A percentile compares a stretch with the other conserved stretches of the same genome.
phyloP scores from a whole-genome alignment of 2,888 invertebrate genomes.

The Pristionchus maxplancki region DNA sequence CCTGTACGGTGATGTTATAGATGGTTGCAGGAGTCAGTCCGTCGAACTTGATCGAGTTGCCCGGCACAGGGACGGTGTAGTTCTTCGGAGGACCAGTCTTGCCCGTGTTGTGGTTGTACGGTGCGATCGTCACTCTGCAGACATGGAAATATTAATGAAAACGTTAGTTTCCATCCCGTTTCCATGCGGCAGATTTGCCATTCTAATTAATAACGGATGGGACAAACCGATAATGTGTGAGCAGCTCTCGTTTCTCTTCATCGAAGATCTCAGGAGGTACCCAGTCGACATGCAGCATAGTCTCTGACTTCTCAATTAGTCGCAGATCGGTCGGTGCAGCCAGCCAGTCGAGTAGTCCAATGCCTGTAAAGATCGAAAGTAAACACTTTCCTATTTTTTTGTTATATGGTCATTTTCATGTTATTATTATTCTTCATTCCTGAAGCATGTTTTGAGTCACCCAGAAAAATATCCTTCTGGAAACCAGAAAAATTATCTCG shows the following conservation, averaged over 20 bases:
- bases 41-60: conserved; percentile 75
- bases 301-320: conserved; percentile 77
- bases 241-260: conserved; percentile 71
- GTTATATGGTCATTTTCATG: no score
- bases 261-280: conserved; percentile 75
- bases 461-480: no score
- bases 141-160: background rate
- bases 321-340: conserved; percentile 76
- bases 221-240: conserved; percentile 74
- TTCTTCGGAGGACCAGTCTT: conserved; percentile 72
- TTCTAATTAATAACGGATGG: background rate
- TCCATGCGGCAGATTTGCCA: background rate
- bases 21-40: conserved; percentile 74
- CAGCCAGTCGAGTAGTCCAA: conserved; percentile 73
- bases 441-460: no score
- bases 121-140: conserved; percentile 74
- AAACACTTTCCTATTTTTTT: no score
- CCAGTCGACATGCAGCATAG: conserved; percentile 77
- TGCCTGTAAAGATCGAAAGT: no score
- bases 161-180: background rate
- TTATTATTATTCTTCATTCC: background rate
- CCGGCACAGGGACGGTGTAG: conserved; percentile 74
- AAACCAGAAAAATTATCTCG: no score
- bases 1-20: conserved; percentile 78
- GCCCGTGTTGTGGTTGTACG: conserved; percentile 70